These are phyloP conservation scores for Thyatira batis DNA, from an alignment of 2,888 invertebrate genomes.

Conservation along the genomic window DNA sequence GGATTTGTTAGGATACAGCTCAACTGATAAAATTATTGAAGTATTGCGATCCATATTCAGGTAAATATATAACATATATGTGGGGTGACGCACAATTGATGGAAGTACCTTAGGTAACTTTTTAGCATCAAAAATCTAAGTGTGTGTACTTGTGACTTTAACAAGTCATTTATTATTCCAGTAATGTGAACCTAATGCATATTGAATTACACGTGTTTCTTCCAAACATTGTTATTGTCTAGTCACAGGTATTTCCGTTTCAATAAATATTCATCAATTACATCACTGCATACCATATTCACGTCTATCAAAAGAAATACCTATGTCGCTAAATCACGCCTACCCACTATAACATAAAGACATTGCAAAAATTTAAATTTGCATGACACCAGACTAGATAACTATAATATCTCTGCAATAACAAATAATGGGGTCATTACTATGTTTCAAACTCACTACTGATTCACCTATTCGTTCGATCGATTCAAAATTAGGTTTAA, in stretches of 20 bases:
- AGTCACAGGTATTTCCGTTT: not conserved
- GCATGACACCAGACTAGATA: conserved; percentile 38
- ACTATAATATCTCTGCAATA: conserved; percentile 8
- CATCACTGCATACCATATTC: conserved; percentile 26
- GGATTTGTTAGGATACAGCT: no score
- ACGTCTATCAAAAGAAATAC: conserved; percentile 37
- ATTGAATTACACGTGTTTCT: not conserved
- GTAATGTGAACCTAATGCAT: not conserved
- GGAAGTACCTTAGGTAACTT: no score
- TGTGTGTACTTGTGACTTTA: not conserved
- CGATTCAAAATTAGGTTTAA: no score
- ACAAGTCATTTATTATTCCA: not conserved
- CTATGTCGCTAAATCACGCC: conserved; percentile 42
- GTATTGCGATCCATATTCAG: no score
- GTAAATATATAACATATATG: no score
- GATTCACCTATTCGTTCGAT: no score
- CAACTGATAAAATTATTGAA: no score
- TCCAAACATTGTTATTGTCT: not conserved
- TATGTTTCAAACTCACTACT: not conserved
- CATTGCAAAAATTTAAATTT: conserved; percentile 60
- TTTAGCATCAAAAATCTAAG: no score
- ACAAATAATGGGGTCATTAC: conserved; percentile 13
- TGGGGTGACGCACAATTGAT: no score
- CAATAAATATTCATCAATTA: conserved; percentile 22
- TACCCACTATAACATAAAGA: conserved; percentile 35